Evolutionary conservation across 2,888 invertebrate species (phyloP).

Genomic region (Sarcophaga carnaria): DNA sequence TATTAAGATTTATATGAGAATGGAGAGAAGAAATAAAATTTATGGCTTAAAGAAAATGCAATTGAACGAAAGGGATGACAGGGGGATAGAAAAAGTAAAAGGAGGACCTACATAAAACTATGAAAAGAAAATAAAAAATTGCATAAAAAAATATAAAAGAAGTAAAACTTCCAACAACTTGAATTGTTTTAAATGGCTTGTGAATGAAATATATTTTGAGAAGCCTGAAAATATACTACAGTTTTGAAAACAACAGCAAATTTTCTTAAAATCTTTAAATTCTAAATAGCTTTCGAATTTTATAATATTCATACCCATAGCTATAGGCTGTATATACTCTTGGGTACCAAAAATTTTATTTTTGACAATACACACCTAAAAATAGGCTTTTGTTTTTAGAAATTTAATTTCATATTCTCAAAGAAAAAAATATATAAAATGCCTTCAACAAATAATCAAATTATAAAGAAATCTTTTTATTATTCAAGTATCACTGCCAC

Average conservation of each 20-base stretch:
- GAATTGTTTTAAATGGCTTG: constrained; percentile 54
- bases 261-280: not conserved
- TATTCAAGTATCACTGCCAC: no score
- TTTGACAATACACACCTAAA: no score
- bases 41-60: constrained; percentile 49
- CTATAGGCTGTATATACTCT: no score
- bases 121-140: constrained; percentile 35
- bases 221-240: constrained; percentile 19
- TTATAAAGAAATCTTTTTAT: no score
- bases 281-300: no score
- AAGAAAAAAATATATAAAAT: no score
- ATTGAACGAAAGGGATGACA: no score
- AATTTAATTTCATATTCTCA: no score
- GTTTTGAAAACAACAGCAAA: not conserved
- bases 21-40: constrained; percentile 46
- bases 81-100: not conserved
- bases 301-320: no score
- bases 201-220: not conserved
- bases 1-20: constrained; percentile 65
- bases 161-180: constrained; percentile 32
- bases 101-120: not conserved
- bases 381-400: no score
- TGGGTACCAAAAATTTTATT: no score
- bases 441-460: no score
- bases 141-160: not conserved